phyloP scores from a whole-genome alignment of 1,140 invertebrate species.

The Agrilus planipennis region DNA sequence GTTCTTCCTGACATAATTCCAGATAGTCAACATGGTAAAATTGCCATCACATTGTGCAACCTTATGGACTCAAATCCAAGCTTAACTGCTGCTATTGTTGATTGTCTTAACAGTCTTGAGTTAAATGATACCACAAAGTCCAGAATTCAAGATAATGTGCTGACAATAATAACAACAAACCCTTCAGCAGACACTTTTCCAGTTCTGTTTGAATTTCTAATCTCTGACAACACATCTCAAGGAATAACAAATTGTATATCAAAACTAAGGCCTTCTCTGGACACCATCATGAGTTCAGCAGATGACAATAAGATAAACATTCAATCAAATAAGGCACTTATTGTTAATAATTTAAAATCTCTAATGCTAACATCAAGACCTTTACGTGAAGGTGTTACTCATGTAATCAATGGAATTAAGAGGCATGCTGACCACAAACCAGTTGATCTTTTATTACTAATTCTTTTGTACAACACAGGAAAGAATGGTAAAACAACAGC shows the following conservation, averaged over 20 bases:
- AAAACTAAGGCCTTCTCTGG: constrained; percentile 22
- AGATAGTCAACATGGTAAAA: constrained; percentile 20
- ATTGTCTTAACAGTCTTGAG: constrained; percentile 26
- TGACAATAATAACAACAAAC: constrained; percentile 15
- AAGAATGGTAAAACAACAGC: constrained; percentile 32
- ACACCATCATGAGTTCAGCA: constrained; percentile 17
- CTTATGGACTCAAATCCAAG: constrained; percentile 22
- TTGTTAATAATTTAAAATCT: constrained; percentile 20
- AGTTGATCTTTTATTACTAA: constrained; percentile 34
- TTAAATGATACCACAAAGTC: constrained; percentile 15
- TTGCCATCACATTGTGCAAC: constrained; percentile 20
- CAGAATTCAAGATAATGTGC: constrained; percentile 22
- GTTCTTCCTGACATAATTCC: constrained; percentile 28
- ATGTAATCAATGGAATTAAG: constrained; percentile 19
- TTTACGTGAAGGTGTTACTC: constrained; percentile 22
- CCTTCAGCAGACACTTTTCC: constrained; percentile 20
- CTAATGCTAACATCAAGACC: constrained; percentile 13
- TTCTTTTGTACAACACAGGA: constrained; percentile 32
- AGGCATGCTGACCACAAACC: constrained; percentile 26
- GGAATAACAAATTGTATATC: constrained; percentile 12
- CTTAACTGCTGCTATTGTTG: constrained; percentile 23
- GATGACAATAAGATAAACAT: constrained; percentile 12
- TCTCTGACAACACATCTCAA: constrained; percentile 16
- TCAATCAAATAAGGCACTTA: constrained; percentile 20
- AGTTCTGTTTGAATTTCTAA: constrained; percentile 25